phyloP scores from a whole-genome alignment of 2,797 vertebrate genomes.

The Capromys pilorides region DNA sequence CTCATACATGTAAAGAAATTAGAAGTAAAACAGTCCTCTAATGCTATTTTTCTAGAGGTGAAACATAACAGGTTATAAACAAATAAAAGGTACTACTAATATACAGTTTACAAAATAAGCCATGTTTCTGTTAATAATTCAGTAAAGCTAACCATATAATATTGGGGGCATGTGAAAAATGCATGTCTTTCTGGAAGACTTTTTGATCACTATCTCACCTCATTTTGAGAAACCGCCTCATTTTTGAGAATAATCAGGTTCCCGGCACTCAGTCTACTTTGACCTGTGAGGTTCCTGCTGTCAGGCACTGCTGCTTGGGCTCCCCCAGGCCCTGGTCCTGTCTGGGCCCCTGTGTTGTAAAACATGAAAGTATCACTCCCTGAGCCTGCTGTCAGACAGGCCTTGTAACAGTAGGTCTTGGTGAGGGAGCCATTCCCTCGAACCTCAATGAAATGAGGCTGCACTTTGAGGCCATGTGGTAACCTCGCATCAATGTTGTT shows the following conservation, averaged over 20 bases:
- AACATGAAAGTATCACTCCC: constrained; percentile 99
- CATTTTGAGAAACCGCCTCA: constrained; percentile 87
- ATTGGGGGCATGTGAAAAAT: background rate
- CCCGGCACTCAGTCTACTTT: constrained; percentile 93
- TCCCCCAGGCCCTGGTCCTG: constrained; percentile 86
- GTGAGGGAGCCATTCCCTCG: constrained; percentile 96
- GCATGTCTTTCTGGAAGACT: background rate
- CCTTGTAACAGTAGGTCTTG: constrained; percentile 99
- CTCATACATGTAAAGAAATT: constrained; percentile 37
- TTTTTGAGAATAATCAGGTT: constrained; percentile 89
- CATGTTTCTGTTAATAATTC: background rate
- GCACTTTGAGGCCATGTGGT: constrained; percentile 93
- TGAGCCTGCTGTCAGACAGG: constrained; percentile 95
- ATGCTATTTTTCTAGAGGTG: constrained; percentile 11
- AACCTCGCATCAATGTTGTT: constrained; percentile 92
- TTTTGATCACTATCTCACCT: constrained; percentile 83
- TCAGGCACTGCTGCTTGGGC: constrained; percentile 92
- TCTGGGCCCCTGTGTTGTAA: constrained; percentile 95
- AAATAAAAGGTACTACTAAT: background rate
- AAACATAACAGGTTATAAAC: constrained; percentile 25
- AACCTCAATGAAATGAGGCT: constrained; percentile 97
- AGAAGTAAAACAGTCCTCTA: constrained; percentile 37
- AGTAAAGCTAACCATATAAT: background rate
- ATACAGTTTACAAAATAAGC: constrained; percentile 39
- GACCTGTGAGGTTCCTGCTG: constrained; percentile 94